Evolutionary conservation across 2,888 invertebrate genomes (phyloP).

Genomic region (Drosophila phalerata): DNA sequence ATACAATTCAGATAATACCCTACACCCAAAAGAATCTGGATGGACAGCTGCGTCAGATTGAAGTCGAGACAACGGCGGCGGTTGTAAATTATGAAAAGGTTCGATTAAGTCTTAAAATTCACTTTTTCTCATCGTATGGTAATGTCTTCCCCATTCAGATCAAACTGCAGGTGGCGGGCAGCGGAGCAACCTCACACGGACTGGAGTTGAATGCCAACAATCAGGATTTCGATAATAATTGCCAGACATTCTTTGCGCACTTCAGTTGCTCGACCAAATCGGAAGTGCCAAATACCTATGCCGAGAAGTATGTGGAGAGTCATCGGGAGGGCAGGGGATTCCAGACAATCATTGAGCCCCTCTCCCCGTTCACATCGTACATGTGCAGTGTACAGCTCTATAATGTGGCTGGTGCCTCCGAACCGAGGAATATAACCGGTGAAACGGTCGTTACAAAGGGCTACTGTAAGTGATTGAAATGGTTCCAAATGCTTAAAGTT

Average conservation of each 20-base stretch:
- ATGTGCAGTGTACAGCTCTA: conserved; percentile 74
- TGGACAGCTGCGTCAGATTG: conserved; percentile 69
- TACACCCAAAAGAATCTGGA: conserved; percentile 71
- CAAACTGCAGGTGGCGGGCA: conserved; percentile 30
- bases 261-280: conserved; percentile 72
- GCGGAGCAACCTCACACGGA: conserved; percentile 62
- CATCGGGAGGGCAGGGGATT: conserved; percentile 75
- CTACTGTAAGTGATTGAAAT: conserved; percentile 73
- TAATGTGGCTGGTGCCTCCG: conserved; percentile 80
- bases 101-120: not conserved
- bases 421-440: conserved; percentile 23
- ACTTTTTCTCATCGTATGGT: no score
- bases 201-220: conserved; percentile 78
- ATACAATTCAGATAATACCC: conserved; percentile 83
- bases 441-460: conserved; percentile 31
- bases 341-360: conserved; percentile 74
- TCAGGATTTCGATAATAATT: conserved; percentile 77
- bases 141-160: conserved; percentile 31
- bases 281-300: conserved; percentile 46
- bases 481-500: not conserved
- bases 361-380: conserved; percentile 81
- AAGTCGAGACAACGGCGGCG: conserved; percentile 71
- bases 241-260: conserved; percentile 79
- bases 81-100: conserved; percentile 64
- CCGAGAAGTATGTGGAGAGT: conserved; percentile 78